Percentiles rank a stretch among this genome's conserved stretches.
Evolutionary conservation across 2,113 vertebrate species (phyloP).

Genomic region (Brachyhypopomus occidentalis): DNA sequence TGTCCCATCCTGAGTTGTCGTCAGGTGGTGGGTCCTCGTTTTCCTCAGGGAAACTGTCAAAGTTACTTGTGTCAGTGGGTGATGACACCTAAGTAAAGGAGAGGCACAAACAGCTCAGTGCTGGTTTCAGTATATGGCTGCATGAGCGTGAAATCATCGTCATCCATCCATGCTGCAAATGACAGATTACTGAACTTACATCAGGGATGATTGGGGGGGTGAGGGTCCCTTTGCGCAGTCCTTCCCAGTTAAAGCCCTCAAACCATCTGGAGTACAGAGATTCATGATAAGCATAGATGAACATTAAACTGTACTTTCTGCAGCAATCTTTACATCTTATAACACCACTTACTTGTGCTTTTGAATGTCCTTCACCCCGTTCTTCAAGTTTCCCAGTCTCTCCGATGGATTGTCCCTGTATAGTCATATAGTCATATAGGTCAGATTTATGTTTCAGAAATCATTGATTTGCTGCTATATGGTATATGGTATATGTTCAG

Average conservation of each 20-base stretch:
- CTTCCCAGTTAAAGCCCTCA: constrained; percentile 99
- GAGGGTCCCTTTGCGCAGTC: constrained; percentile 91
- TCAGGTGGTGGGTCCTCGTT: constrained; percentile 91
- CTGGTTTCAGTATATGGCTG: background rate
- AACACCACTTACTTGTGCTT: constrained; percentile 92
- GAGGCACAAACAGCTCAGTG: background rate
- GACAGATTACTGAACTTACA: constrained; percentile 75
- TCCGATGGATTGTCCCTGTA: constrained; percentile 94
- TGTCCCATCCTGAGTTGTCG: constrained; percentile 96
- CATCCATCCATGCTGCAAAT: background rate
- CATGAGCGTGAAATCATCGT: background rate
- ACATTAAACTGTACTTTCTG: background rate
- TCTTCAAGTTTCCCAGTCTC: constrained; percentile 96
- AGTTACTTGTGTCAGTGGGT: constrained; percentile 94
- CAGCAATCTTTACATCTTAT: background rate
- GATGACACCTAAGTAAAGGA: constrained; percentile 81
- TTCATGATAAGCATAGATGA: background rate
- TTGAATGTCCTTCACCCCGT: constrained; percentile 96
- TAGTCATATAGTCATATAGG: too few relatives aligned
- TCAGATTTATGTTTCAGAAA: background rate
- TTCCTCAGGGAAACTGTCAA: constrained; percentile 97
- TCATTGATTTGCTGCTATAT: background rate
- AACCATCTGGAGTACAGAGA: constrained; percentile 84
- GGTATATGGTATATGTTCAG: background rate
- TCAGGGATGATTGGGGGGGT: constrained; percentile 91